Base-by-base conservation (phyloP, 53 echinoderm and acorn worm genomes). In the Luidia sarsii region DNA sequence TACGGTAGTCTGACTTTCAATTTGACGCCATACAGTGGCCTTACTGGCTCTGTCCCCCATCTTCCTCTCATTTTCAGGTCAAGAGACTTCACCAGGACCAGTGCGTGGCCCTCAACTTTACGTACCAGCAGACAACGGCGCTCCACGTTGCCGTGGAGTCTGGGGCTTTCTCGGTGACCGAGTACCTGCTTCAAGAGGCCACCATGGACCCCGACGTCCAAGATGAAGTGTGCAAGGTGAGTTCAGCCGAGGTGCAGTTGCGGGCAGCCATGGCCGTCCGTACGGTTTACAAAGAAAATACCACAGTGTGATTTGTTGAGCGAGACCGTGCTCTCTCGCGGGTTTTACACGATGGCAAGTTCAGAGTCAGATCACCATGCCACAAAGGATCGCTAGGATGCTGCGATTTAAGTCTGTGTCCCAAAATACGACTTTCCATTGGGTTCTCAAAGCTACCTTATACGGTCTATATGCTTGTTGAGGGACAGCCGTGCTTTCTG, bases 141-240 rank as follows among this genome's bases (percentile, higher is more conserved):
- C 79, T 91, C 24, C 91, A 87, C 65, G 38, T 83, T 33, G 91
- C 91, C 49, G 81, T 63, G 24, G 56, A 66, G 10, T 60, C 56
- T 33, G 37, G 80, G 60, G 68, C 91, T 39, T 4, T 70, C 6
- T 59, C 43, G 23, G 71, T 65, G 5, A 52, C 70, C 16, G 41
- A 24, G 50, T 91, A 88, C 39, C 67, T 91, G 11, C 64, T 91
- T 3, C 52, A 71, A 18, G 72, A 65, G 41, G 50, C 59, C 8
- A 63, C 66, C 15, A 64, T 88, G 25, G 80, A 91, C 63, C 88
- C 91, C 35, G 80, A 91, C 24, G 39, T 74, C n/a, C 67, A 49
- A 64, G 72, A 82, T 32, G 64, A 37, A 19, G 29, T 39, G 49
- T 43, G 37, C 35, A 73, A 81, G 90, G 90, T 89, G 7, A 52